These are phyloP conservation scores for Syncerus caffer DNA, from an alignment of 2,797 vertebrate species.

Conservation along the genomic window DNA sequence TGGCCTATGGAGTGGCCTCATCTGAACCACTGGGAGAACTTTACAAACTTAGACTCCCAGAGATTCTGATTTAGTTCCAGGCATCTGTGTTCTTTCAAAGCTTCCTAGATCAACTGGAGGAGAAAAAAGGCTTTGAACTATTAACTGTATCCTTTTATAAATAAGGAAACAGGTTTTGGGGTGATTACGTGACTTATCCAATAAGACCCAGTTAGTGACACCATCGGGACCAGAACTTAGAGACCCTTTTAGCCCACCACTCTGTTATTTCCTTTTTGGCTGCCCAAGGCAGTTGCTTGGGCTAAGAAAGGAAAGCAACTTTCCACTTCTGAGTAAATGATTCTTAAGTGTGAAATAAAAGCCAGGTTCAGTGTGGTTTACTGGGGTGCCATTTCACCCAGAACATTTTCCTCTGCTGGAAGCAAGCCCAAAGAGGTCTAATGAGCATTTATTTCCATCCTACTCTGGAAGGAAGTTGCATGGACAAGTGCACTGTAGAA, in stretches of 20 bases:
- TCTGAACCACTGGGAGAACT: not conserved
- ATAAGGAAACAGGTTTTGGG: not conserved
- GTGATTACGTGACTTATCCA: not conserved
- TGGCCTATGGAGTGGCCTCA: not conserved
- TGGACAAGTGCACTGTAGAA: not conserved
- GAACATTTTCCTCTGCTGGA: not conserved
- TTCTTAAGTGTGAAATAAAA: conserved; percentile 16
- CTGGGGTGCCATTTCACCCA: not conserved
- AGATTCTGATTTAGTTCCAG: not conserved
- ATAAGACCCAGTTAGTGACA: not conserved
- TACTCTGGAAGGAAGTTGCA: not conserved
- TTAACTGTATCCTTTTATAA: not conserved
- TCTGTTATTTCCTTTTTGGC: not conserved
- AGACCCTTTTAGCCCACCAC: not conserved
- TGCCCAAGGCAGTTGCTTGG: not conserved
- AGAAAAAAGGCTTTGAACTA: not conserved
- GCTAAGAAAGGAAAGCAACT: conserved; percentile 8
- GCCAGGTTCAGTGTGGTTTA: not conserved
- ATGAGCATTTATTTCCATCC: not conserved
- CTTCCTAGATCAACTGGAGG: not conserved
- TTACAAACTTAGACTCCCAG: not conserved
- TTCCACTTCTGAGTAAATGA: not conserved
- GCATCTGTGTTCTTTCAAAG: not conserved
- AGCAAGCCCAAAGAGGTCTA: not conserved
- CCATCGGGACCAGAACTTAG: not conserved